Conservation (phyloP, 2,888 invertebrate genomes). For the Chloroclystis v-ata region DNA sequence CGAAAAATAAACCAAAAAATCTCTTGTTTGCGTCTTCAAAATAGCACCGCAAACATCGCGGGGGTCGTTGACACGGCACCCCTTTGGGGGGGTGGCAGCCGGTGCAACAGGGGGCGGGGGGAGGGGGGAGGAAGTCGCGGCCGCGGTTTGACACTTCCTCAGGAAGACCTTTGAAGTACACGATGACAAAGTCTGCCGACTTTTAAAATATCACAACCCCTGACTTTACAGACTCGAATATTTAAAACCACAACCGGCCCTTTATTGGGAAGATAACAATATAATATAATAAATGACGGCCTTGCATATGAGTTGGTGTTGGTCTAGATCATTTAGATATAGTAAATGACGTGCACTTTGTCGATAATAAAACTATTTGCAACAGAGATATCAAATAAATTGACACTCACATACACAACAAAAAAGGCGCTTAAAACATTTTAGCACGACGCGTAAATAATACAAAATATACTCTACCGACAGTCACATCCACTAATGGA, state of each 20-base stretch:
- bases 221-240: no score
- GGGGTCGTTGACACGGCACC: constrained; percentile 62
- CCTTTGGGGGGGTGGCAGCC: constrained; percentile 34
- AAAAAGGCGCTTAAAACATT: constrained; percentile 36
- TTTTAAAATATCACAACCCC: no score
- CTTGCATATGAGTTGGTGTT: no score
- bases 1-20: constrained; percentile 58
- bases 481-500: not conserved
- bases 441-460: constrained; percentile 61
- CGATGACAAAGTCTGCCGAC: constrained; percentile 13
- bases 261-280: no score
- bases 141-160: constrained; percentile 76
- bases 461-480: constrained; percentile 33
- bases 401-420: constrained; percentile 29
- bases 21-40: constrained; percentile 68
- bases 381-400: constrained; percentile 28
- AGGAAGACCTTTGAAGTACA: constrained; percentile 72
- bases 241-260: no score
- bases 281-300: no score
- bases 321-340: constrained; percentile 11
- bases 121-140: constrained; percentile 57
- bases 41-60: constrained; percentile 67
- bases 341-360: not conserved
- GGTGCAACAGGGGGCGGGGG: constrained; percentile 39
- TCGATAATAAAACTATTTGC: constrained; percentile 11